Base-by-base conservation (phyloP, 2,797 vertebrate genomes). In the Apogon hyalosoma region DNA sequence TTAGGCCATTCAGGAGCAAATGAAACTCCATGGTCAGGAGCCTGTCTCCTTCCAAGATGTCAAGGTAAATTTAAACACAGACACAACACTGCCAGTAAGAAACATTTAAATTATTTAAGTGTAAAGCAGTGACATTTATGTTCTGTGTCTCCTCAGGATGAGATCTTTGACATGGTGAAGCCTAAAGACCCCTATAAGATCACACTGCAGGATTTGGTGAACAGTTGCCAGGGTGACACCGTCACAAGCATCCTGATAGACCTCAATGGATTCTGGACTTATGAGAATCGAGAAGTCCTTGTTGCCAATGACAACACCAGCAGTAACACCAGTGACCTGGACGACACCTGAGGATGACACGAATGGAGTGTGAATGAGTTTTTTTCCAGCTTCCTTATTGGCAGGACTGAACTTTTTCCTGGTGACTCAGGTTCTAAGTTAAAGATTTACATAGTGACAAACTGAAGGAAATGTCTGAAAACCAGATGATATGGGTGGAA, bases 131-230 rank as follows among this genome's bases (percentile, higher is more conserved):
- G 0, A 54, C n/a, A 6, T 0, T 31, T 69, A 15, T 13, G 14
- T 28, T 19, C 15, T 63, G 9, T 59, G 19, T 57, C 31, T 77
- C 52, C 41, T 47, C 5, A 99, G 98, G 98, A 99, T 91, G 98
- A 99, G 92, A 98, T 99, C 78, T 99, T 96, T 88, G 97, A 99
- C 87, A 99, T 99, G 98, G 98, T 99, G 79, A 99, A 98, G 88
- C 97, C 98, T 36, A 97, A 96, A 83, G 96, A 99, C 87, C 97
- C 97, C 38, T 96, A 93, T 73, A 97, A 94, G 90, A 98, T 99
- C 86, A 97, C 97, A 0, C 95, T 99, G 80, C 97, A 98, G 89
- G 98, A 99, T 79, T 89, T 99, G 88, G 98, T 99, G 65, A 98
- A 93, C 91, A 98, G 98, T 85, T 95, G 96, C 73, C 98, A 99